A percentile compares a stretch with the other conserved stretches of the same genome.
These are phyloP conservation scores for Lepidocyrtinus sp. DNA, from an alignment of 2,888 invertebrate genomes.

Conservation along the genomic window DNA sequence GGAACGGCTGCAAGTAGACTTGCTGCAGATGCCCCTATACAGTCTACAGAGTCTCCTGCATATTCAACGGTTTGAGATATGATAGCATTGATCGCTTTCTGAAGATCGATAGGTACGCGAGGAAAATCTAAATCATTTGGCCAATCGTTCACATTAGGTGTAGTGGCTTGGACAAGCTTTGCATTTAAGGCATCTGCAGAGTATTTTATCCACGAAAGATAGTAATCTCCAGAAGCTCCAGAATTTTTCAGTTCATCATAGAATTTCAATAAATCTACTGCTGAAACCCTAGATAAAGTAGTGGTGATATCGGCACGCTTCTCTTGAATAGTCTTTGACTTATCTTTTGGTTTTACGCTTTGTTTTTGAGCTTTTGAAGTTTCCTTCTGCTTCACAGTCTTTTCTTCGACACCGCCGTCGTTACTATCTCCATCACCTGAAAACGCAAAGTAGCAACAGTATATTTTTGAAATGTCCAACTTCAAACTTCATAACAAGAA, in stretches of 20 bases:
- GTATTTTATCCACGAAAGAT: constrained; percentile 70
- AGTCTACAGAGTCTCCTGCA: constrained; percentile 59
- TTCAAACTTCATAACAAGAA: not conserved
- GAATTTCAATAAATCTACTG: constrained; percentile 60
- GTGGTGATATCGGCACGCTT: constrained; percentile 61
- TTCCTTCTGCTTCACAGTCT: constrained; percentile 48
- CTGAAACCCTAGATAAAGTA: constrained; percentile 55
- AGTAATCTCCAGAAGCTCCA: constrained; percentile 66
- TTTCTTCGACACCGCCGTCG: constrained; percentile 24
- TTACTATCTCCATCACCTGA: constrained; percentile 12
- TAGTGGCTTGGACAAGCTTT: constrained; percentile 58
- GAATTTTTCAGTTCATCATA: constrained; percentile 66
- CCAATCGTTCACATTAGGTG: constrained; percentile 64
- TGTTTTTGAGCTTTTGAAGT: constrained; percentile 34
- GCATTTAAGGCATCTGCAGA: constrained; percentile 69
- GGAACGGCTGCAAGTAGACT: constrained; percentile 66
- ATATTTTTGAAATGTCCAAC: too few relatives aligned
- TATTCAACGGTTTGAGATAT: constrained; percentile 61
- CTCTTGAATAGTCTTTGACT: constrained; percentile 31
- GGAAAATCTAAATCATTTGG: constrained; percentile 68
- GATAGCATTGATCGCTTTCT: constrained; percentile 63
- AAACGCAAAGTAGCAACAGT: not conserved
- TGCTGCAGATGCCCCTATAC: constrained; percentile 64
- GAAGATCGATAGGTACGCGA: constrained; percentile 61
- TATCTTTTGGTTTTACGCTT: constrained; percentile 21